Percentiles rank a stretch among this genome's conserved stretches.
Evolutionary conservation across 2,888 invertebrate species (phyloP).

Genomic region (Gymnoscelis rufifasciata): DNA sequence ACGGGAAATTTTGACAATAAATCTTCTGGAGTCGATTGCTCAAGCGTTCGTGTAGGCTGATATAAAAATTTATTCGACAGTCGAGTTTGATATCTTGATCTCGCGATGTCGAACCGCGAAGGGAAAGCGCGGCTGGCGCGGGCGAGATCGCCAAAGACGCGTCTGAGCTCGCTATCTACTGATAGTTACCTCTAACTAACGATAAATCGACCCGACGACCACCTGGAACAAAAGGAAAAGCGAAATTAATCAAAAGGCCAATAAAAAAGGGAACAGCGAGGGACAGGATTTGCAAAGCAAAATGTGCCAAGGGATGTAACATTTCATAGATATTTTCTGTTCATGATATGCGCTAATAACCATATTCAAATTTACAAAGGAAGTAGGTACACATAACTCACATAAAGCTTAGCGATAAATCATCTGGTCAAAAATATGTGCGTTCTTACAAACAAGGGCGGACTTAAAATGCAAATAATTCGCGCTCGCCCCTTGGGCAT

Average conservation of each 20-base stretch:
- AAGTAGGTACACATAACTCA: constrained; percentile 13
- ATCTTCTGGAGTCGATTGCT: constrained; percentile 76
- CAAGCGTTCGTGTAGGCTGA: constrained; percentile 75
- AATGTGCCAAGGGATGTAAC: constrained; percentile 5
- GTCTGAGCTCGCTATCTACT: constrained; percentile 26
- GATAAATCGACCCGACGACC: constrained; percentile 66
- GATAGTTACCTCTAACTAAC: constrained; percentile 47
- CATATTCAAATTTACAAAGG: constrained; percentile 4
- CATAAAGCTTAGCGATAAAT: constrained; percentile 36
- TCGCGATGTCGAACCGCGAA: constrained; percentile 51
- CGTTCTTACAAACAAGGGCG: constrained; percentile 60
- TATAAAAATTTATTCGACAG: constrained; percentile 70
- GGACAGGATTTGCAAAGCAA: constrained; percentile 33
- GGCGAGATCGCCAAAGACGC: constrained; percentile 35
- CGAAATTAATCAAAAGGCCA: constrained; percentile 78
- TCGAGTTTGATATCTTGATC: constrained; percentile 73
- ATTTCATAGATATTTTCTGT: background rate
- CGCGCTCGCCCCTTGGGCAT: constrained; percentile 66
- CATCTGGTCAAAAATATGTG: constrained; percentile 46
- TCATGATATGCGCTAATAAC: background rate
- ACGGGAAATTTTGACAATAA: constrained; percentile 78
- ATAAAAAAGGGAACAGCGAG: constrained; percentile 46
- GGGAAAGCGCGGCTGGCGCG: constrained; percentile 31
- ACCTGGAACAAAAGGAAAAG: constrained; percentile 80
- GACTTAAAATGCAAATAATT: constrained; percentile 72